Evolutionary conservation across 2,797 vertebrate genomes (phyloP), one percentile per base, ranked within the genome.

Genomic region (Xenopus petersii): DNA sequence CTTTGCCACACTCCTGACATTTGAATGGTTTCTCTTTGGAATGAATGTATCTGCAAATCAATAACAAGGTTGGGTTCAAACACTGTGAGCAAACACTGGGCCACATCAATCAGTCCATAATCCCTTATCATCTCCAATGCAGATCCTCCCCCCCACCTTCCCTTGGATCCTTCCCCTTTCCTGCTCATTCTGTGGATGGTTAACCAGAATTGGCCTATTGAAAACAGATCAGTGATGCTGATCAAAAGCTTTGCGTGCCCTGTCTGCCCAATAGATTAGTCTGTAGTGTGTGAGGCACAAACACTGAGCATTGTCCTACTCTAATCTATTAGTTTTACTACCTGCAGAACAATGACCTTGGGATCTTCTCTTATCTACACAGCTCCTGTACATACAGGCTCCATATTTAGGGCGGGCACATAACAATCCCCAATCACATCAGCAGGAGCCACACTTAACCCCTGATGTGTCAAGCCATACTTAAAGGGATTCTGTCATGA

Each of bases 11-110:
- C 89, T 99, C 96, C 89, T 98, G 96, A 93, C 97, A 98, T 92
- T 98, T 99, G 94, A 99, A 99, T 12, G 97, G 97, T 85, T 99
- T 99, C 90, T 99, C 97, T 95, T 98, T 99, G 90, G 97, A 99
- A 94, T 99, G 97, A 87, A 99, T 99, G 89, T 99, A 99, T 92
- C 97, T 99, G 93, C 62, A 92, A 93, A 83, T 84, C 80, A 89
- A 92, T 73, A 89, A 80, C 86, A 87, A 79, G 84, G 83, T 12
- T 87, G 80, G 82, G 88, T 87, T 73, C 86, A 75, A 87, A 86
- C 83, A 84, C 47, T 71, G 16, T 51, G 48, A 59, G 33, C 30
- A 64, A 62, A 74, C 24, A 55, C 75, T 63, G 4, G 67, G 70
- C 48, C 15, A 33, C 0, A 4, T 60, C 30, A 30, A 79, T 66